Conservation (phyloP, 2,888 invertebrate species). For the Rhodophaea formosa region DNA sequence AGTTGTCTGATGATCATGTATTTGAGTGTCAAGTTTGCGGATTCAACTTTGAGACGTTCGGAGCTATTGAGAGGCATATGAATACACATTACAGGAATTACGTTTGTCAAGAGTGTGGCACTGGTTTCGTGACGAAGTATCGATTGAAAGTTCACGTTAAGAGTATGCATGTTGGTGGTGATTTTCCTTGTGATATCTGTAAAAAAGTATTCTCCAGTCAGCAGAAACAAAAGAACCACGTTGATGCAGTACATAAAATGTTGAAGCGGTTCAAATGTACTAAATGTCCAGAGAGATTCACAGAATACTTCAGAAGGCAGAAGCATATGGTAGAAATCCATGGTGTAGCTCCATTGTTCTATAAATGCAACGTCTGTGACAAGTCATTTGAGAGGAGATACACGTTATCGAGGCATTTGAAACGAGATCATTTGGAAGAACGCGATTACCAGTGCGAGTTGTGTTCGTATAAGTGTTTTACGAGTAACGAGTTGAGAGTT, state of each 20-base stretch:
- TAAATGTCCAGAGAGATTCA: constrained; percentile 57
- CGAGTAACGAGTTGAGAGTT: constrained; percentile 54
- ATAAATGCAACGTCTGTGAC: constrained; percentile 63
- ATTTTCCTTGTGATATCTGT: constrained; percentile 54
- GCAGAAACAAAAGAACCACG: constrained; percentile 58
- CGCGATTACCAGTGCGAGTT: constrained; percentile 45
- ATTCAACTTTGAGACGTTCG: constrained; percentile 63
- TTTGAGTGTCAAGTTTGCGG: constrained; percentile 63
- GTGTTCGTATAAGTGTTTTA: constrained; percentile 57
- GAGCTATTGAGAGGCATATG: constrained; percentile 68
- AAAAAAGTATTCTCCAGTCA: constrained; percentile 52
- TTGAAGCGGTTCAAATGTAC: constrained; percentile 60
- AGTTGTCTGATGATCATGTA: constrained; percentile 41
- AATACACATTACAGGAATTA: constrained; percentile 67
- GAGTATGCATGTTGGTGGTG: constrained; percentile 52
- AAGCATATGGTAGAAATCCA: constrained; percentile 60
- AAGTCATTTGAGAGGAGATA: constrained; percentile 50
- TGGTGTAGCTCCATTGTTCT: constrained; percentile 51
- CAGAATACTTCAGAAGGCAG: constrained; percentile 59
- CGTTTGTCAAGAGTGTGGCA: constrained; percentile 62
- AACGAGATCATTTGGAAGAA: constrained; percentile 59
- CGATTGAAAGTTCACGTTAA: constrained; percentile 58
- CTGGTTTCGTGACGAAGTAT: constrained; percentile 63
- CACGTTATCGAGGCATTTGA: constrained; percentile 58
- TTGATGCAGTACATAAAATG: constrained; percentile 54